Percentiles rank a stretch among this genome's conserved stretches.
phyloP scores from a whole-genome alignment of 2,888 invertebrate genomes.

The Tetrapedia diversipes region DNA sequence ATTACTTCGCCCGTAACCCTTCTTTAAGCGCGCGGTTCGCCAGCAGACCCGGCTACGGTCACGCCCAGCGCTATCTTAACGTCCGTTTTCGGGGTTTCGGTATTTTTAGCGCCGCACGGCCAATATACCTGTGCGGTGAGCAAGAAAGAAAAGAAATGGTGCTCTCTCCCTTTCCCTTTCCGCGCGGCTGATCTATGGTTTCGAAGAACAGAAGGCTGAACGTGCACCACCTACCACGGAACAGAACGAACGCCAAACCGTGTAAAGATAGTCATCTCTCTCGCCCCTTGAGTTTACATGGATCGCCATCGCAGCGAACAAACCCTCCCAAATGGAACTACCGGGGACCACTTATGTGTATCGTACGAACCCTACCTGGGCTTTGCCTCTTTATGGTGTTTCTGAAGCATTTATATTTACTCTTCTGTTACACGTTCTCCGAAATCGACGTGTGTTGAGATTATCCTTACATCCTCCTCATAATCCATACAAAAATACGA shows the following conservation, averaged over 20 bases:
- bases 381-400: neutral
- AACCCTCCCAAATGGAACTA: constrained; percentile 5
- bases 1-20: constrained; percentile 75
- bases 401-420: too few relatives aligned
- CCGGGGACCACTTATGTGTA: constrained; percentile 15
- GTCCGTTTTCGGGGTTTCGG: constrained; percentile 70
- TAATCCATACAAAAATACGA: too few relatives aligned
- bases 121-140: constrained; percentile 69
- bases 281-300: constrained; percentile 39
- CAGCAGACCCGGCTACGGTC: constrained; percentile 69
- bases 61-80: constrained; percentile 76
- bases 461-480: too few relatives aligned
- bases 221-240: constrained; percentile 33
- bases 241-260: constrained; percentile 43
- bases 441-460: too few relatives aligned
- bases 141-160: constrained; percentile 2
- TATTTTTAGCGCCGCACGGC: constrained; percentile 72
- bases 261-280: constrained; percentile 64
- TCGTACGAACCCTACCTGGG: neutral
- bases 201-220: constrained; percentile 56
- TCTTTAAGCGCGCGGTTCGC: constrained; percentile 68
- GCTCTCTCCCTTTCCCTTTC: too few relatives aligned
- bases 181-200: constrained; percentile 63
- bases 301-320: constrained; percentile 47
- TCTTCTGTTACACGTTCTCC: too few relatives aligned